Evolutionary conservation across 2,797 vertebrate species (phyloP), one percentile per base, ranked within the genome.

Genomic region (Anableps anableps): DNA sequence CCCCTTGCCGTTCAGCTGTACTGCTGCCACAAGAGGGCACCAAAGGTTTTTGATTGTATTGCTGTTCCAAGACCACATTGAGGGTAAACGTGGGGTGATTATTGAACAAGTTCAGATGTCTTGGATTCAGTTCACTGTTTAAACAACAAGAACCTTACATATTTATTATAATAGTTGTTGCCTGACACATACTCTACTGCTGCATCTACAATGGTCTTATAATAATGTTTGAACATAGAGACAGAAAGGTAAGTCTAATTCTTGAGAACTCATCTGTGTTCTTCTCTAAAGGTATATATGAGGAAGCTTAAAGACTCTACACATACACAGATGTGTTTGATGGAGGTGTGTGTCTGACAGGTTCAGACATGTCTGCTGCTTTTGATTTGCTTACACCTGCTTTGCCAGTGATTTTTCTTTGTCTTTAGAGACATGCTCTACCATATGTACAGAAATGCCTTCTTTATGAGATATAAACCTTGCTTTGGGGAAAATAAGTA

Each of bases 11-110:
- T 64, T 71, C 0, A 77, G 79, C 11, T 89, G 91, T 51, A 86
- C 62, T 89, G 58, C 77, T 76, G 38, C 34, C 94, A 93, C 92
- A 77, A 90, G 94, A 92, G 92, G 91, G n/a, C 93, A 85, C 76
- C 81, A 41, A 76, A 86, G 83, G 34, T 72, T 76, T 41, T n/a
- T 70, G 72, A 26, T 47, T 77, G 29, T 14, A 60, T 74, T 74
- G 68, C 9, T 51, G 0, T 53, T 60, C 43, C 38, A 19, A 41
- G 58, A 62, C 14, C n/a, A 53, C 26, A 17, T 9, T 53, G 51
- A 5, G 29, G 26, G 38, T 41, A 14, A 34, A 31, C 47, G 29
- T 66, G 7, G 43, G 13, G 7, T 45, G 43, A 71, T 41, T 34
- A 36, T 45, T 74, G 3, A 62, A 80, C 17, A 43, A 0, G 62